A percentile compares a stretch with the other conserved stretches of the same genome.
phyloP scores from a whole-genome alignment of 2,888 invertebrate species.

The Choreutis nemorana region DNA sequence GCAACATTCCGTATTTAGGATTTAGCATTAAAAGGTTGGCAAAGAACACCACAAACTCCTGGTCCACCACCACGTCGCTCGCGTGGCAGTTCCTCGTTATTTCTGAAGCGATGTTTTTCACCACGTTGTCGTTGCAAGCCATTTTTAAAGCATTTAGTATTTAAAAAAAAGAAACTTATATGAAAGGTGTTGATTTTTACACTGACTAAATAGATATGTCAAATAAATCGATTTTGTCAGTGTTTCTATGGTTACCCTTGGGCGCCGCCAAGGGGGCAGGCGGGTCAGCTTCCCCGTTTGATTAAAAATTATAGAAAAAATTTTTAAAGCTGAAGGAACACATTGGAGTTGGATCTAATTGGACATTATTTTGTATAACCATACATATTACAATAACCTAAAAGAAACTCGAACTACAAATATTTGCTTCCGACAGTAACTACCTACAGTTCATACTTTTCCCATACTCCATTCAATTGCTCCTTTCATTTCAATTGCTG shows the following conservation, averaged over 20 bases:
- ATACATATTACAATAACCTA: too few relatives aligned
- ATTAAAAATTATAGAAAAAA: background rate
- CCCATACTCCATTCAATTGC: too few relatives aligned
- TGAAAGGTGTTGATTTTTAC: background rate
- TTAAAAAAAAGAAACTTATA: background rate
- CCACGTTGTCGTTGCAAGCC: background rate
- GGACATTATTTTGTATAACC: too few relatives aligned
- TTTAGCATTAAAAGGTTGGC: conserved; percentile 39
- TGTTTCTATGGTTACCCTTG: background rate
- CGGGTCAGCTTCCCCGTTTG: background rate
- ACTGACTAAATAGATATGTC: background rate
- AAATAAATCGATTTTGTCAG: background rate
- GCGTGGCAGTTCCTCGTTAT: background rate
- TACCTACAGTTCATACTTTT: too few relatives aligned
- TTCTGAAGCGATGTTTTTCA: background rate
- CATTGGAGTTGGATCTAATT: too few relatives aligned
- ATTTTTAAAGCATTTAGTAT: background rate
- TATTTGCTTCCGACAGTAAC: too few relatives aligned
- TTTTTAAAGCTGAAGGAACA: too few relatives aligned
- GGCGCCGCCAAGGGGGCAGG: background rate
- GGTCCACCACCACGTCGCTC: background rate
- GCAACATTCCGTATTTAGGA: conserved; percentile 63
- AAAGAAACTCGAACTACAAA: too few relatives aligned
- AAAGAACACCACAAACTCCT: conserved; percentile 37
- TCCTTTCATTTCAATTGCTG: too few relatives aligned